Percentiles rank a stretch among this genome's conserved stretches.
Evolutionary conservation across 2,888 invertebrate species (phyloP).

Genomic region (Leptogaster cylindrica): DNA sequence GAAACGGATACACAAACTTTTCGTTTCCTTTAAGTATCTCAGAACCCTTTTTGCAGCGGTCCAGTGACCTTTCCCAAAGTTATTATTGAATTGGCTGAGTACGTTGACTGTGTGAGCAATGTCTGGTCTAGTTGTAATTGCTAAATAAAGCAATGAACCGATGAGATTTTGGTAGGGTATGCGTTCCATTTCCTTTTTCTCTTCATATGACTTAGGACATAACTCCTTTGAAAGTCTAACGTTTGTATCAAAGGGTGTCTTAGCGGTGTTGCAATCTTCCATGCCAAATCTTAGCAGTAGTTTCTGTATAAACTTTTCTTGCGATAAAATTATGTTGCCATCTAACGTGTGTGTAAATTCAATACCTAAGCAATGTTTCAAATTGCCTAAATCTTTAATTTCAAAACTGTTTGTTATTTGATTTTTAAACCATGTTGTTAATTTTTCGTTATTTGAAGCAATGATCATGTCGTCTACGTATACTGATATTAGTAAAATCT

Average conservation of each 20-base stretch:
- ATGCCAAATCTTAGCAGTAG: constrained; percentile 25
- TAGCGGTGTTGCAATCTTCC: constrained; percentile 17
- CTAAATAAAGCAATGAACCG: constrained; percentile 47
- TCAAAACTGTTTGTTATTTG: background rate
- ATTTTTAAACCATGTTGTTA: background rate
- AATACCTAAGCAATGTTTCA: background rate
- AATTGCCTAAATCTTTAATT: constrained; percentile 5
- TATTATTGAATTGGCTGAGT: constrained; percentile 47
- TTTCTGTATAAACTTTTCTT: background rate
- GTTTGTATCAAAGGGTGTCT: background rate
- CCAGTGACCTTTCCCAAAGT: constrained; percentile 46
- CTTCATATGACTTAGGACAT: too few relatives aligned
- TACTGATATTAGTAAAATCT: background rate
- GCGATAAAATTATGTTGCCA: constrained; percentile 33
- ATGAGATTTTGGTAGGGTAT: constrained; percentile 46
- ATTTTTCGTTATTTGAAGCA: background rate
- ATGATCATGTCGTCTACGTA: constrained; percentile 17
- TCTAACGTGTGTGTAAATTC: constrained; percentile 5
- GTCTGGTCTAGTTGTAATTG: constrained; percentile 46
- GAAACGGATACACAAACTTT: constrained; percentile 41
- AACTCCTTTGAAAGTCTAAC: background rate
- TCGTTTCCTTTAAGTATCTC: constrained; percentile 45
- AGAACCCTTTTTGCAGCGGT: constrained; percentile 46
- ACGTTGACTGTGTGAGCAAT: constrained; percentile 44
- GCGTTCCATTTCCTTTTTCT: background rate